Base-by-base conservation (phyloP, 2,797 vertebrate genomes). In the Scarus forsteni region DNA sequence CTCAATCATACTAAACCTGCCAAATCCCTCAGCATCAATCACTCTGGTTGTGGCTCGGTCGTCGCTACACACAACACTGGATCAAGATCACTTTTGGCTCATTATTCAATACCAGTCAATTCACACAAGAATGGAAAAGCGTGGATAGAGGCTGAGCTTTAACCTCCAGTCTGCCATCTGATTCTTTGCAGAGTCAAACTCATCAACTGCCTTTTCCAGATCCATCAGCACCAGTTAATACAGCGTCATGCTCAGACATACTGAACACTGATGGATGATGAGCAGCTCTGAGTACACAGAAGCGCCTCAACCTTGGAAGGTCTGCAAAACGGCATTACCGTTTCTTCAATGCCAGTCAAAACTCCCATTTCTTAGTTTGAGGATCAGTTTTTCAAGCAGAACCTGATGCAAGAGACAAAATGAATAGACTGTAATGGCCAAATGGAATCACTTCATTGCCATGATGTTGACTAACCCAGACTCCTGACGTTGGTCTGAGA, bases 221-320 rank as follows among this genome's bases (percentile, higher is more conserved):
- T 27, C 27, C 27, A 79, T 88, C 88, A 83, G 72, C 27, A 27
- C 80, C 55, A 72, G 58, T 79, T 83, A 85, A 87, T 87, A 78
- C 58, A 70, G 54, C 60, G 50, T 64, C 66, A 85, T 66, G 60
- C 73, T 71, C 49, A 68, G 79, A 81, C 57, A 61, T 59, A 77
- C 68, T 81, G 70, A 78, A 70, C 58, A 64, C 67, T 77, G 70
- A 83, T 43, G 72, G 70, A 83, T 43, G 72, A 80, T 55, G 58
- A 79, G 65, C 52, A 58, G 54, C 70, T 70, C 65, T 7, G 56
- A 73, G 57, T 57, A 68, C 66, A 73, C 78, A 46, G 60, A 70
- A 81, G 64, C 67, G 45, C 54, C 27, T 58, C 48, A 48, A 48
- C 39, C n/a, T 50, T 51, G 53, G 72, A 75, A 78, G 61, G 74